Evolutionary conservation across 2,888 invertebrate genomes (phyloP).

Genomic region (Drosophila basisetae): DNA sequence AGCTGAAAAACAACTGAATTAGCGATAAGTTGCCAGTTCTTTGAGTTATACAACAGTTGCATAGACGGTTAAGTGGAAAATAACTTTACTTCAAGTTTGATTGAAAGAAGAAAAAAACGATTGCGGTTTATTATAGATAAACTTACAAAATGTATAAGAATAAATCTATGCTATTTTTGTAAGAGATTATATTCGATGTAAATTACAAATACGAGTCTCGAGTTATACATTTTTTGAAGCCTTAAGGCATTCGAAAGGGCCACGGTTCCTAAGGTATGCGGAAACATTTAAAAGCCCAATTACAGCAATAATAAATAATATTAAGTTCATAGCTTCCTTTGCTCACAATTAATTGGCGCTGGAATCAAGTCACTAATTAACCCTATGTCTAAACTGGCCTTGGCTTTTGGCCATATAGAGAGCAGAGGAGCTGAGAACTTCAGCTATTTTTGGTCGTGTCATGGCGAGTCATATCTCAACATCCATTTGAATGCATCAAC

Average conservation of each 20-base stretch:
- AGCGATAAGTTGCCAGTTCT: constrained; percentile 21
- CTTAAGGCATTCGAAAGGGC: not conserved
- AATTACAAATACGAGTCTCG: not conserved
- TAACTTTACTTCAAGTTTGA: constrained; percentile 13
- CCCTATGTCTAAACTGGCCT: constrained; percentile 7
- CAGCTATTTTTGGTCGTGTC: constrained; percentile 19
- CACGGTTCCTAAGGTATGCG: constrained; percentile 24
- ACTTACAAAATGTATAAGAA: not conserved
- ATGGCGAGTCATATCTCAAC: constrained; percentile 10
- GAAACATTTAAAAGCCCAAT: constrained; percentile 43
- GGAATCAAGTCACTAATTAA: constrained; percentile 30
- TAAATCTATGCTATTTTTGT: not conserved
- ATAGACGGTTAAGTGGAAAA: constrained; percentile 6
- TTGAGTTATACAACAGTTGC: constrained; percentile 5
- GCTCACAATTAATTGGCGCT: constrained; percentile 33
- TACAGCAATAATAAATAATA: constrained; percentile 37
- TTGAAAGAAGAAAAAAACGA: not conserved
- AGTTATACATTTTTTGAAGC: not conserved
- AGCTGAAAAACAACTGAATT: constrained; percentile 33
- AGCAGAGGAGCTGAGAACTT: not conserved
- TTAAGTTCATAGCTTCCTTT: constrained; percentile 37
- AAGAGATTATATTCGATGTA: not conserved
- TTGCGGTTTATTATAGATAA: not conserved
- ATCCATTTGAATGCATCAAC: constrained; percentile 29
- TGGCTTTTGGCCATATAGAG: constrained; percentile 23